Percentiles rank a stretch among this genome's conserved stretches.
These are phyloP conservation scores for Staurois parvus DNA, from an alignment of 2,797 vertebrate genomes.

Conservation along the genomic window DNA sequence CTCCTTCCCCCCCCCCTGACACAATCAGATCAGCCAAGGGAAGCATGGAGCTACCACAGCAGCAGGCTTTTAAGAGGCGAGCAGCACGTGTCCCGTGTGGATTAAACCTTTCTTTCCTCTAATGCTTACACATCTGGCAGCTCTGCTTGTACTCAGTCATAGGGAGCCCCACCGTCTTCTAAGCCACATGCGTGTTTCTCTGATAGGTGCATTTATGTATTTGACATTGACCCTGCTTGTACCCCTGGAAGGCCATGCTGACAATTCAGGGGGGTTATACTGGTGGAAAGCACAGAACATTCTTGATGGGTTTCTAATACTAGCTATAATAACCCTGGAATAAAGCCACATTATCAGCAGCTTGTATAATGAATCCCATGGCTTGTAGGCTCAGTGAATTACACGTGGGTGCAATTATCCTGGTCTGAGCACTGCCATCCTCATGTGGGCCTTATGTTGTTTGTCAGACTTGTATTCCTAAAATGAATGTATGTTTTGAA, in stretches of 20 bases:
- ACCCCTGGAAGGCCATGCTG: too few relatives aligned
- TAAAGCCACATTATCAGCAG: background rate
- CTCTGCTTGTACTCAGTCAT: slow-evolving; percentile 56
- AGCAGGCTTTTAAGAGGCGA: slow-evolving; percentile 65
- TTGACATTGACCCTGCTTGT: background rate
- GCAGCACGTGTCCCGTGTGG: slow-evolving; percentile 61
- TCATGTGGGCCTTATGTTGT: background rate
- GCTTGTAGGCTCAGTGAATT: background rate
- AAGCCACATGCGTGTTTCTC: slow-evolving; percentile 16
- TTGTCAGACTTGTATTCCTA: too few relatives aligned
- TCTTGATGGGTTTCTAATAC: background rate
- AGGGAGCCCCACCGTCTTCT: slow-evolving; percentile 59
- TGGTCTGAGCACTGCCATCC: background rate
- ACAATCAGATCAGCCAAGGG: slow-evolving; percentile 57
- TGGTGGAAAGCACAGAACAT: too few relatives aligned
- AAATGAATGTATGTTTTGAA: background rate
- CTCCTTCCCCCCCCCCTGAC: background rate
- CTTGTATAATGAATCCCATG: background rate
- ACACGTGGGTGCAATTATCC: background rate
- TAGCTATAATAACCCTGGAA: background rate
- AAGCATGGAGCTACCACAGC: slow-evolving; percentile 63
- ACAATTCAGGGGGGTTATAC: background rate
- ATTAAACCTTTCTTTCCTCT: slow-evolving; percentile 72
- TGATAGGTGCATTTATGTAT: background rate
- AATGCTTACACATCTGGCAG: slow-evolving; percentile 73